Percentiles rank a stretch among this genome's conserved stretches.
These are phyloP conservation scores for Apodemia mormo DNA, from an alignment of 2,888 invertebrate genomes.

Conservation along the genomic window DNA sequence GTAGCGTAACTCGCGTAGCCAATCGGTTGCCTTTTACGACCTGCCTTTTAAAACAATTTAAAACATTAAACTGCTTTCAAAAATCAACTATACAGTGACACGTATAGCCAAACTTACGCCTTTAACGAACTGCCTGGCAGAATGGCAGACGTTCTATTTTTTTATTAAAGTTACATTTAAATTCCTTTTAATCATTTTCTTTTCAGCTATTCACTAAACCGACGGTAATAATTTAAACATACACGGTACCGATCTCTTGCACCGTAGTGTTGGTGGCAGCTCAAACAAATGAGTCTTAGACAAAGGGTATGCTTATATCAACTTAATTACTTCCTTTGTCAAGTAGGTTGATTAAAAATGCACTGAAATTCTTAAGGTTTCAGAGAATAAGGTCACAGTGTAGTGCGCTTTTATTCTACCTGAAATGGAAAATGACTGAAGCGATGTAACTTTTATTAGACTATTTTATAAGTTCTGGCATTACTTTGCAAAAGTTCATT, in stretches of 20 bases:
- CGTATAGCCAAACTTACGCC: too few species aligned
- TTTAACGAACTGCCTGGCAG: too few species aligned
- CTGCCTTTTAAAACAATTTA: too few species aligned
- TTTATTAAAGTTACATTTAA: too few species aligned
- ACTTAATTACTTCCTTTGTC: constrained; percentile 27
- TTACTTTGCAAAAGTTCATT: too few species aligned
- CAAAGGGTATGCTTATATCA: constrained; percentile 27
- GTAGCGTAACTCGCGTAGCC: too few species aligned
- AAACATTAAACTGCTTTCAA: too few species aligned
- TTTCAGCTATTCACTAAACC: not conserved
- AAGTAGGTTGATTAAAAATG: constrained; percentile 12
- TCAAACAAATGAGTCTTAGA: constrained; percentile 26
- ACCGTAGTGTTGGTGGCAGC: constrained; percentile 24
- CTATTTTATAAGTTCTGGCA: not conserved
- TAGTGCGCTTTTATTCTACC: not conserved
- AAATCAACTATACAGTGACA: too few species aligned
- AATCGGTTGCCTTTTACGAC: too few species aligned
- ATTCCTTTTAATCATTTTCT: not conserved
- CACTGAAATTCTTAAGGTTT: not conserved
- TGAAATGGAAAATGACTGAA: not conserved
- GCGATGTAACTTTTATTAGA: not conserved
- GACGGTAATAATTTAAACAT: constrained; percentile 4
- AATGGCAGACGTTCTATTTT: too few species aligned
- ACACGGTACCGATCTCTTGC: not conserved
- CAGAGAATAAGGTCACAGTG: not conserved